Conservation (phyloP, 2,888 invertebrate species). For the Nephrotoma appendiculata region DNA sequence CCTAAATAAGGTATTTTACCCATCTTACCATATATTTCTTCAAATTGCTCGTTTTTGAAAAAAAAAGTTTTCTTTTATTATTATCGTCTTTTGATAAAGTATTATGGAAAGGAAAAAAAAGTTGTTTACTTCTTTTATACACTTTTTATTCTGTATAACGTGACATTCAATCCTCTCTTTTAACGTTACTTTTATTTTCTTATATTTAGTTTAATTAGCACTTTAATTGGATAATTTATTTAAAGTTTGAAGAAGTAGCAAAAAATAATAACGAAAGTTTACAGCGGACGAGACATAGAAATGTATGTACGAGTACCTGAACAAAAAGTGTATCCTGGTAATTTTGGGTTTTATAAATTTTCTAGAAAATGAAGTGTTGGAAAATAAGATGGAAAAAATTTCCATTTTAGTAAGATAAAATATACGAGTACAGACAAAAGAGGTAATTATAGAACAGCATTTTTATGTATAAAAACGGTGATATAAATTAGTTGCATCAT, state of each 20-base stretch:
- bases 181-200: not conserved
- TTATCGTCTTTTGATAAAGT: not conserved
- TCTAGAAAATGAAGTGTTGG: not conserved
- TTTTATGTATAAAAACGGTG: not conserved
- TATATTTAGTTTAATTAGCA: not conserved
- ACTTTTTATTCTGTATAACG: not conserved
- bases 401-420: not conserved
- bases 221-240: not conserved
- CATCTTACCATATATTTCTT: not conserved
- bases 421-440: not conserved
- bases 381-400: not conserved
- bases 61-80: not conserved
- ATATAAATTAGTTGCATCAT: not conserved
- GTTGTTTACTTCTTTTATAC: not conserved
- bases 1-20: not conserved
- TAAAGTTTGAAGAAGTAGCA: not conserved
- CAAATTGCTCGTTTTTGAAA: not conserved
- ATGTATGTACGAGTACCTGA: not conserved
- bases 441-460: not conserved
- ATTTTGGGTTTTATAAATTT: not conserved
- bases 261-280: not conserved
- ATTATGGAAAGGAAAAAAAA: not conserved
- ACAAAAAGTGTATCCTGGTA: not conserved
- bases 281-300: not conserved
- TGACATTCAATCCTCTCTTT: not conserved